These are phyloP conservation scores for Flabesymbios commensalis DNA, from an alignment of 2,888 invertebrate species.

Conservation along the genomic window DNA sequence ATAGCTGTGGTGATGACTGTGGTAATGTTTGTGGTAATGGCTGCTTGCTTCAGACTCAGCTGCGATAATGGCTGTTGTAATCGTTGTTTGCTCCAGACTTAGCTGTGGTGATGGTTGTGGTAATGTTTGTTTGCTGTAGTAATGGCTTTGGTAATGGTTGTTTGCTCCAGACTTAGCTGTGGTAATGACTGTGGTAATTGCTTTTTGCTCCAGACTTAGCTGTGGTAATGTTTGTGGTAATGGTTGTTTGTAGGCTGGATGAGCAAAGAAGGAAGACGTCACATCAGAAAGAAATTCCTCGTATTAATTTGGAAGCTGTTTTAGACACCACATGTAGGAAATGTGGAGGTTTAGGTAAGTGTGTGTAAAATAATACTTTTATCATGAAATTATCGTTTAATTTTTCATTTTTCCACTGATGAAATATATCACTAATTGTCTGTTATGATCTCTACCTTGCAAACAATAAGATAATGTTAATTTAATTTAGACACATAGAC, in stretches of 20 bases:
- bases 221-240: too few species aligned
- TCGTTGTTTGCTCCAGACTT: too few species aligned
- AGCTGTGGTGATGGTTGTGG: too few species aligned
- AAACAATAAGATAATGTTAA: not conserved
- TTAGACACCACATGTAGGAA: slow-evolving; percentile 55
- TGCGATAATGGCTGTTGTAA: too few species aligned
- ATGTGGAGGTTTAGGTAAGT: slow-evolving; percentile 51
- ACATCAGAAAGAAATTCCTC: slow-evolving; percentile 36
- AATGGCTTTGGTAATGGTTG: too few species aligned
- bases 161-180: too few species aligned
- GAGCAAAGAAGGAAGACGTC: slow-evolving; percentile 44
- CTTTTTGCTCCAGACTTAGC: too few species aligned
- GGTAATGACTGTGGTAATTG: too few species aligned
- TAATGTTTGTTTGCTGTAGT: too few species aligned
- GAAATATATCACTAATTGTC: not conserved
- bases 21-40: too few species aligned
- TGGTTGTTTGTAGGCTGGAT: slow-evolving; percentile 57
- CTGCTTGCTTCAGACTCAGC: too few species aligned
- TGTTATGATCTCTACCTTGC: not conserved
- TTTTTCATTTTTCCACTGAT: not conserved
- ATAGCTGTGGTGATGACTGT: too few species aligned
- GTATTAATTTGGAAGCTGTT: slow-evolving; percentile 55
- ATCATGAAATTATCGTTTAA: not conserved
- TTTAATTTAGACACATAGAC: not conserved
- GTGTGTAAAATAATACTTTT: not conserved